phyloP scores from a whole-genome alignment of 2,797 vertebrate genomes.

The Liasis olivaceus region DNA sequence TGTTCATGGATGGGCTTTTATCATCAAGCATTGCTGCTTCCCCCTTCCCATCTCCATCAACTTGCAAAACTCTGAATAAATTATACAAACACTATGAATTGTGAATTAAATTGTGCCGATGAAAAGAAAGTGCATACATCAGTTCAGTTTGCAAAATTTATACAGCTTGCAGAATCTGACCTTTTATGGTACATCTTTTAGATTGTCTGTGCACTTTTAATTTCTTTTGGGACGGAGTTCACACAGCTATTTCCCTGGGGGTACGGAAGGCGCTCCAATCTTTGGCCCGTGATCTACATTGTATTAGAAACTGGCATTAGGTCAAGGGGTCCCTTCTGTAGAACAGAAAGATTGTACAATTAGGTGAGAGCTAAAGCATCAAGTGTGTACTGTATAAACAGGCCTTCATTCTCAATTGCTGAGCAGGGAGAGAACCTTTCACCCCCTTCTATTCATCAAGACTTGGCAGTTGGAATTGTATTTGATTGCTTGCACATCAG shows the following conservation, averaged over 20 bases:
- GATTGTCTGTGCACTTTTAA: background rate
- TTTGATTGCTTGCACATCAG: constrained; percentile 19
- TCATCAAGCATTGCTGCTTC: background rate
- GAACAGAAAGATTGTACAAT: background rate
- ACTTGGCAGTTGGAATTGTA: background rate
- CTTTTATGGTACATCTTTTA: background rate
- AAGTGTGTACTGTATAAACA: background rate
- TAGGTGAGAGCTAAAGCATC: background rate
- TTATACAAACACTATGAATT: background rate
- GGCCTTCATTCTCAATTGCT: constrained; percentile 7
- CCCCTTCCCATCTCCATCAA: background rate
- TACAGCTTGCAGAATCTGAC: background rate
- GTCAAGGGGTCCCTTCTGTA: background rate
- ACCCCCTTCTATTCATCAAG: background rate
- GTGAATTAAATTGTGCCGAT: background rate
- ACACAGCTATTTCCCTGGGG: background rate
- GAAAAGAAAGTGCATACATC: background rate
- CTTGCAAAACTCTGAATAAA: background rate
- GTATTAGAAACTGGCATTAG: background rate
- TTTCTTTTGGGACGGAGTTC: background rate
- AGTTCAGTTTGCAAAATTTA: background rate
- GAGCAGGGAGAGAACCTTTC: constrained; percentile 15
- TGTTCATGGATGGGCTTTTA: background rate
- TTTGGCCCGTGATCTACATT: background rate
- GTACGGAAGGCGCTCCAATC: background rate